A percentile compares a stretch with the other conserved stretches of the same genome.
These are phyloP conservation scores for Sebastes cheni DNA, from an alignment of 2,797 vertebrate genomes.

Conservation along the genomic window DNA sequence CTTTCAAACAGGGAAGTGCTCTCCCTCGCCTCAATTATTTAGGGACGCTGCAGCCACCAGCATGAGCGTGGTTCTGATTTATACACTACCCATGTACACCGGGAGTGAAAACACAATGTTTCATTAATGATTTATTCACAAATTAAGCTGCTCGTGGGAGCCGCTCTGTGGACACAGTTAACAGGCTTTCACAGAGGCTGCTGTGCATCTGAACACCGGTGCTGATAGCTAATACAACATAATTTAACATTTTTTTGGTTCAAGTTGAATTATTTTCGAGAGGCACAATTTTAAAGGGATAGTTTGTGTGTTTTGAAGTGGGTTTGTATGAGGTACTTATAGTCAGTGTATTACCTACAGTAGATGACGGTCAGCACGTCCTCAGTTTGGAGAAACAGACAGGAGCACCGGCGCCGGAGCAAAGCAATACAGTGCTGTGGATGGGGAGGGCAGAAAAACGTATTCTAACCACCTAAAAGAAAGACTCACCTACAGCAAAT, in stretches of 20 bases:
- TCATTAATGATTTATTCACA: constrained; percentile 61
- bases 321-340: too few species aligned
- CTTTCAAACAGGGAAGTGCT: background rate
- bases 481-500: too few species aligned
- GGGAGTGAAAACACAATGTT: constrained; percentile 53
- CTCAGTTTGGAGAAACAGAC: too few species aligned
- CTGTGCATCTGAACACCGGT: background rate
- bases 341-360: too few species aligned
- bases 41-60: constrained; percentile 12
- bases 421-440: too few species aligned
- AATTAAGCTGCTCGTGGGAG: constrained; percentile 47
- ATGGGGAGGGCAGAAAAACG: too few species aligned
- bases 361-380: too few species aligned
- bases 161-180: constrained; percentile 17
- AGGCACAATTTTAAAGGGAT: background rate
- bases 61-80: constrained; percentile 28
- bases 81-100: constrained; percentile 30
- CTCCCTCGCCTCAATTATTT: background rate
- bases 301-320: too few species aligned
- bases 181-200: constrained; percentile 8
- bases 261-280: background rate
- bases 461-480: too few species aligned
- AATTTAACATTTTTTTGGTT: background rate
- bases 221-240: background rate
- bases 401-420: too few species aligned